phyloP scores from a whole-genome alignment of 2,113 vertebrate species.

The Origma solitaria region DNA sequence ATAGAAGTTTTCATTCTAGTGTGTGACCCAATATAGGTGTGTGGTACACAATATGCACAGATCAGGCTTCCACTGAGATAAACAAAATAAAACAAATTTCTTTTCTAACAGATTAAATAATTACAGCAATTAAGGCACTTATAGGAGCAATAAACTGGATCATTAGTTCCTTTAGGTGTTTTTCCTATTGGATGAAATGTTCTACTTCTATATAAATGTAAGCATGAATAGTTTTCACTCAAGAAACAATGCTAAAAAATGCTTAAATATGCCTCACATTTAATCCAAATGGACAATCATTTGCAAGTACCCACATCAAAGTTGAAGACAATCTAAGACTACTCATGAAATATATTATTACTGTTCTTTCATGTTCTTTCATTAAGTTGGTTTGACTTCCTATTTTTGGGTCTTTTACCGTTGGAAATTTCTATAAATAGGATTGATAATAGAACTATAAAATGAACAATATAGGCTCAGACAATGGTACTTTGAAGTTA shows the following conservation, averaged over 20 bases:
- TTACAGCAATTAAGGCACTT: background rate
- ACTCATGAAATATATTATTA: background rate
- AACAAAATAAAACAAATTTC: background rate
- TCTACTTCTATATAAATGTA: background rate
- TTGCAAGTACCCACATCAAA: background rate
- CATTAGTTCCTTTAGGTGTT: background rate
- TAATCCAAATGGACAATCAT: background rate
- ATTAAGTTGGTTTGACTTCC: background rate
- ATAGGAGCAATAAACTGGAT: background rate
- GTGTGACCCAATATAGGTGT: background rate
- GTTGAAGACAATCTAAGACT: background rate
- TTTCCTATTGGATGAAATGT: background rate
- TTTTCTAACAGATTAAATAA: background rate
- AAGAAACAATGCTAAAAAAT: background rate
- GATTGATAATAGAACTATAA: background rate
- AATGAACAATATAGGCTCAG: background rate
- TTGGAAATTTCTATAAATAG: background rate
- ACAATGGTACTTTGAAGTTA: background rate
- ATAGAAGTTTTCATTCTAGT: background rate
- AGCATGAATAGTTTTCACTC: background rate
- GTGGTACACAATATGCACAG: background rate
- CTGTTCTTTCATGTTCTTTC: background rate
- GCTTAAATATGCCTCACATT: background rate
- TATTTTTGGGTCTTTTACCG: background rate
- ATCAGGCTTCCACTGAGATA: background rate